Percentiles rank a stretch among this genome's conserved stretches.
Evolutionary conservation across 2,888 invertebrate species (phyloP).

Genomic region (Cenopis cana): DNA sequence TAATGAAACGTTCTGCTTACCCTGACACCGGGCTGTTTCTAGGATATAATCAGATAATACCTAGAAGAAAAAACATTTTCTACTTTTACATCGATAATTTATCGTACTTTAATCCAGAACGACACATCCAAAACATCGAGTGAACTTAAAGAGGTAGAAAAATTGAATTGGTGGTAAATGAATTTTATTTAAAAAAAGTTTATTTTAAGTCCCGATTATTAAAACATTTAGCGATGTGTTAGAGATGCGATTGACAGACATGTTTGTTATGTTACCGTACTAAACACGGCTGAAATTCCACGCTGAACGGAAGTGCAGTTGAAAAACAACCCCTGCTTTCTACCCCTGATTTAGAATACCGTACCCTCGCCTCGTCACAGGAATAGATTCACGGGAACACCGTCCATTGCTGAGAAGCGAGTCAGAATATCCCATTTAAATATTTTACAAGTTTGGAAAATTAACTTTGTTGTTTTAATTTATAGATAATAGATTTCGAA

Average conservation of each 20-base stretch:
- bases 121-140: no score
- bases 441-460: no score
- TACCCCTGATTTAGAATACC: slow-evolving; percentile 39
- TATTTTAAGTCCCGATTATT: no score
- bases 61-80: no score
- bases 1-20: not conserved
- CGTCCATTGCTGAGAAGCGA: slow-evolving; percentile 19
- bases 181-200: no score
- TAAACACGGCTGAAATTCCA: slow-evolving; percentile 39
- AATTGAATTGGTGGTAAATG: no score
- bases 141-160: no score
- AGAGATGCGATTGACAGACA: not conserved
- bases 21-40: slow-evolving; percentile 1
- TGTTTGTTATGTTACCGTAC: slow-evolving; percentile 11
- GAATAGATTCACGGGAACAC: slow-evolving; percentile 28
- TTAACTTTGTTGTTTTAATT: no score
- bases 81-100: no score
- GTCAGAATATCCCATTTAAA: no score
- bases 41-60: not conserved
- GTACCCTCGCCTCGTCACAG: slow-evolving; percentile 42
- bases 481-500: no score
- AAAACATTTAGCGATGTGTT: not conserved
- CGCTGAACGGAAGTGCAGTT: slow-evolving; percentile 31
- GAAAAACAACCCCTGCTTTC: slow-evolving; percentile 29
- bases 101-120: no score